These are phyloP conservation scores for Archips xylosteana DNA, from an alignment of 2,888 invertebrate genomes.

Conservation along the genomic window DNA sequence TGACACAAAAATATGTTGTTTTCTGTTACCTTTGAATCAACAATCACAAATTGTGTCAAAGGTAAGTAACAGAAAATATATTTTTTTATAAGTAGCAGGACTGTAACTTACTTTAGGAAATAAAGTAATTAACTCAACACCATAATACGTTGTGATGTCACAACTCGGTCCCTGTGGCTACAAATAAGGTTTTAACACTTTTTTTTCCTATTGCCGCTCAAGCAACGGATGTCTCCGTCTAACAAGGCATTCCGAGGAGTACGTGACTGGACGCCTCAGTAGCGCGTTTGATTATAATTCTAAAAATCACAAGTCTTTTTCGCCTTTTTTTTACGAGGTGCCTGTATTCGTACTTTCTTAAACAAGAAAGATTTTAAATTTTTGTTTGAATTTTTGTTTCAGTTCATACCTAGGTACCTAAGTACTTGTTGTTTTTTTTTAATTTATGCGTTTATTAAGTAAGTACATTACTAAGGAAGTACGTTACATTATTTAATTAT, in stretches of 20 bases:
- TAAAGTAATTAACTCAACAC: no score
- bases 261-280: conserved; percentile 38
- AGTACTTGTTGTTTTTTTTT: neutral
- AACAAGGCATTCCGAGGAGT: conserved; percentile 34
- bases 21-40: no score
- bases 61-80: no score
- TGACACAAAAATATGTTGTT: no score
- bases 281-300: conserved; percentile 30
- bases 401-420: neutral
- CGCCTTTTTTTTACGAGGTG: neutral
- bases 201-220: conserved; percentile 26
- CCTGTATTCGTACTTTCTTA: neutral
- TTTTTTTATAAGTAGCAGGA: no score
- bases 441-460: neutral
- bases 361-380: neutral
- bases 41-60: no score
- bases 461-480: no score
- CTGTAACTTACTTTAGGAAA: no score
- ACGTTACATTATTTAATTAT: no score
- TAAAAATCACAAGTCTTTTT: conserved; percentile 15
- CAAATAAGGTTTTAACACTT: conserved; percentile 2
- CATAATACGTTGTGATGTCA: neutral
- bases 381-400: neutral
- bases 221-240: conserved; percentile 33
- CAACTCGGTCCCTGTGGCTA: neutral